phyloP scores from a whole-genome alignment of 2,888 invertebrate species.

The Drosophila quinaria region DNA sequence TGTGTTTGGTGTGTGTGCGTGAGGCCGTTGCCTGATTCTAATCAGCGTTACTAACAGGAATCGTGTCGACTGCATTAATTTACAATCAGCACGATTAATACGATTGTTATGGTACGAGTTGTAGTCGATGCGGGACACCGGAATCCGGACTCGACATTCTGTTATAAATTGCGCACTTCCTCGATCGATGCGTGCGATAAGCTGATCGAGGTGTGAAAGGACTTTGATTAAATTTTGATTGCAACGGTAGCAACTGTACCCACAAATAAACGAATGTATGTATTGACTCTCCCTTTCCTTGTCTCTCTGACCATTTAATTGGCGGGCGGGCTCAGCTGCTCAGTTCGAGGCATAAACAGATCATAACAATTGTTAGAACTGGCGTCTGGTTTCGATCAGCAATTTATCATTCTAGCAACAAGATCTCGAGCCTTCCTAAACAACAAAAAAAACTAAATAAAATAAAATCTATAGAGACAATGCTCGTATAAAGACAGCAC shows the following conservation, averaged over 20 bases:
- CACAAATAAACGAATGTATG: neutral
- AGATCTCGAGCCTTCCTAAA: slow-evolving; percentile 38
- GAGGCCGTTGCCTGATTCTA: slow-evolving; percentile 71
- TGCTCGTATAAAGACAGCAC: slow-evolving; percentile 31
- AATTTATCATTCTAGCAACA: slow-evolving; percentile 76
- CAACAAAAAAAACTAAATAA: neutral
- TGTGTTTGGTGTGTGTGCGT: slow-evolving; percentile 73
- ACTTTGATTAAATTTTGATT: slow-evolving; percentile 66
- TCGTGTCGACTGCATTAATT: slow-evolving; percentile 77
- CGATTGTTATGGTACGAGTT: slow-evolving; percentile 52
- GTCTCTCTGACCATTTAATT: slow-evolving; percentile 33
- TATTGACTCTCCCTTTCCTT: neutral
- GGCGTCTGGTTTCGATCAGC: slow-evolving; percentile 55
- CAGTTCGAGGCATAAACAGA: slow-evolving; percentile 64
- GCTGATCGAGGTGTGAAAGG: slow-evolving; percentile 68
- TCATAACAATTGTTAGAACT: slow-evolving; percentile 68
- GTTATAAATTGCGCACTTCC: slow-evolving; percentile 61
- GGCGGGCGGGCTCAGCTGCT: slow-evolving; percentile 65
- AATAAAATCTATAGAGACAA: slow-evolving; percentile 30
- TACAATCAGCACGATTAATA: slow-evolving; percentile 67
- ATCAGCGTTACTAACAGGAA: slow-evolving; percentile 80
- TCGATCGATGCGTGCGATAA: slow-evolving; percentile 66
- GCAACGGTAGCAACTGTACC: slow-evolving; percentile 52
- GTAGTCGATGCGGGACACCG: slow-evolving; percentile 36
- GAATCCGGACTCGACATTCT: slow-evolving; percentile 40